These are phyloP conservation scores for Xestia c-nigrum DNA, from an alignment of 2,888 invertebrate genomes.

Conservation along the genomic window DNA sequence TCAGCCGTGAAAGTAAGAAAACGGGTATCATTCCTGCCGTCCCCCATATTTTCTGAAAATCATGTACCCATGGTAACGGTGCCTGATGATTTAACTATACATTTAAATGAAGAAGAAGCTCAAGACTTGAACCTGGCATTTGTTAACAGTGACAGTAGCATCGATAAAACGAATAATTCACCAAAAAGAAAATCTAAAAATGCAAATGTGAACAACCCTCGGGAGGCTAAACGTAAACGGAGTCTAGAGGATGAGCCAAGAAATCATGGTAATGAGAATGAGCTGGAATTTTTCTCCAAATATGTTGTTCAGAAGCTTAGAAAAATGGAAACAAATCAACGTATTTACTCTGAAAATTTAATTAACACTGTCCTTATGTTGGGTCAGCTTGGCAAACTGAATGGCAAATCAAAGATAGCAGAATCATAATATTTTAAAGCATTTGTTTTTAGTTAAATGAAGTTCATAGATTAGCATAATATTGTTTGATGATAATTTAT, in stretches of 20 bases:
- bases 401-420: slow-evolving; percentile 85
- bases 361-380: slow-evolving; percentile 89
- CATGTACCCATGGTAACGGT: slow-evolving; percentile 89
- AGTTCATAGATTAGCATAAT: slow-evolving; percentile 60
- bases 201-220: slow-evolving; percentile 73
- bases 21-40: slow-evolving; percentile 85
- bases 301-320: slow-evolving; percentile 88
- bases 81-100: slow-evolving; percentile 88
- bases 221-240: slow-evolving; percentile 76
- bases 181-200: slow-evolving; percentile 75
- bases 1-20: slow-evolving; percentile 82
- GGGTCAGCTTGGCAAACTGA: slow-evolving; percentile 85
- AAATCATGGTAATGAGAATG: slow-evolving; percentile 81
- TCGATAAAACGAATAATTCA: slow-evolving; percentile 65
- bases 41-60: slow-evolving; percentile 85
- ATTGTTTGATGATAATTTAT: slow-evolving; percentile 62
- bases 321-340: slow-evolving; percentile 88
- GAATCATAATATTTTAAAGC: slow-evolving; percentile 71
- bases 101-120: slow-evolving; percentile 87
- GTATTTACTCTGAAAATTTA: slow-evolving; percentile 88
- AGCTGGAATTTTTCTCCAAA: slow-evolving; percentile 87
- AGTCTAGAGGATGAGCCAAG: slow-evolving; percentile 74
- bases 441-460: slow-evolving; percentile 61
- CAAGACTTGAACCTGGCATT: slow-evolving; percentile 83
- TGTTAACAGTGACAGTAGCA: slow-evolving; percentile 73